phyloP scores from a whole-genome alignment of 2,888 invertebrate genomes.

The Argyra leucocephala region DNA sequence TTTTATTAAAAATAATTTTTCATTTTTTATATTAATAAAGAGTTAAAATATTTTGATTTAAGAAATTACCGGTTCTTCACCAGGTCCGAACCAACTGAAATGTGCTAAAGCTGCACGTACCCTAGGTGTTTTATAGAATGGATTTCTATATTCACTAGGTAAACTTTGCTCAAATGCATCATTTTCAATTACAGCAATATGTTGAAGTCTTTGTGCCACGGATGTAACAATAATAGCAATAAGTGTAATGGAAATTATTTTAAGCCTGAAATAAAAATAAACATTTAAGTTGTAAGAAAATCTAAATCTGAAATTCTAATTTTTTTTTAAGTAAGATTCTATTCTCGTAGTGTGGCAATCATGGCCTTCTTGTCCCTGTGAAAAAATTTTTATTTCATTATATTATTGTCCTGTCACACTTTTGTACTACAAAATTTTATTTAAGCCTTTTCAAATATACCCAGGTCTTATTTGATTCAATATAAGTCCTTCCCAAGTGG shows the following conservation, averaged over 20 bases:
- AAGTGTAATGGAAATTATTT: background rate
- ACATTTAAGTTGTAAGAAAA: too few relatives aligned
- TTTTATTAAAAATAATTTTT: background rate
- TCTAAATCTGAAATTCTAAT: too few relatives aligned
- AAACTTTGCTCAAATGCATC: constrained; percentile 49
- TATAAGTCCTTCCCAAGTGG: too few relatives aligned
- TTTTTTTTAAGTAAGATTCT: too few relatives aligned
- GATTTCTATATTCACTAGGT: constrained; percentile 50
- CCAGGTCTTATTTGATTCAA: too few relatives aligned
- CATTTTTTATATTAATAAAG: too few relatives aligned
- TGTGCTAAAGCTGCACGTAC: constrained; percentile 48
- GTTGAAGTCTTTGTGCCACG: constrained; percentile 39
- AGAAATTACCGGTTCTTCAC: constrained; percentile 49
- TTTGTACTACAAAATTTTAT: too few relatives aligned
- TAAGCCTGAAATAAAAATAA: background rate
- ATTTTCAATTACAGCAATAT: constrained; percentile 51
- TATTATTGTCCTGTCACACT: too few relatives aligned
- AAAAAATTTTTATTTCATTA: too few relatives aligned
- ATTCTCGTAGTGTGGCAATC: too few relatives aligned
- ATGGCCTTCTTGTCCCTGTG: too few relatives aligned
- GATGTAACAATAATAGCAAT: constrained; percentile 20
- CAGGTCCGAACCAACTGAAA: constrained; percentile 52
- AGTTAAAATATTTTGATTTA: background rate
- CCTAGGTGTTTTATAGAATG: constrained; percentile 51
- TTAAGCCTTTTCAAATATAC: too few relatives aligned